A percentile compares a stretch with the other conserved stretches of the same genome.
Evolutionary conservation across 2,113 vertebrate genomes (phyloP).

Genomic region (Hirundichthys speculiger): DNA sequence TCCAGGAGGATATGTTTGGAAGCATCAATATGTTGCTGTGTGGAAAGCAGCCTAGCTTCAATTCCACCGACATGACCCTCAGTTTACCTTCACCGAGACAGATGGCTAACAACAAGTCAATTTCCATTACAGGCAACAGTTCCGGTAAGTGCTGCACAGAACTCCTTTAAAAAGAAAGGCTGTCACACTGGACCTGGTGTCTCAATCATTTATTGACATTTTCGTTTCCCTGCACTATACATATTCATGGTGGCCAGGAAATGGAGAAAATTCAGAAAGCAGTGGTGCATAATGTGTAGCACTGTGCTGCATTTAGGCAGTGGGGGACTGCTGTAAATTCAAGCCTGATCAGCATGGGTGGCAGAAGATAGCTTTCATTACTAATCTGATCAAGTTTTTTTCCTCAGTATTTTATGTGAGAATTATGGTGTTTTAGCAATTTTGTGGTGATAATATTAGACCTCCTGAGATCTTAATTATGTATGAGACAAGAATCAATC

Average conservation of each 20-base stretch:
- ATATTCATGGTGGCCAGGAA: not conserved
- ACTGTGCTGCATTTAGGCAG: not conserved
- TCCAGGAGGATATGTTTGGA: conserved; percentile 60
- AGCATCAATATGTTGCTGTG: conserved; percentile 73
- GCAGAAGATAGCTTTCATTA: not conserved
- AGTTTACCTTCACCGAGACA: conserved; percentile 11
- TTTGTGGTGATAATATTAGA: not conserved
- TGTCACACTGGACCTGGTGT: too few species aligned
- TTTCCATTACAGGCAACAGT: conserved; percentile 35
- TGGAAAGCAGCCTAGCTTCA: conserved; percentile 42
- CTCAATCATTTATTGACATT: conserved; percentile 1
- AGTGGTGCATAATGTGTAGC: not conserved
- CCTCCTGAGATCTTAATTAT: not conserved
- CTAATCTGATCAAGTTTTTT: too few species aligned
- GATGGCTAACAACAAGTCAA: conserved; percentile 9
- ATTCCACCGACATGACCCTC: conserved; percentile 44
- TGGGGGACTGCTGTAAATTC: not conserved
- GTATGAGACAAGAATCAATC: not conserved
- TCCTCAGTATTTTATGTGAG: too few species aligned
- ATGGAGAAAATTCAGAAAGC: not conserved
- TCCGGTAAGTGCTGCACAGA: conserved; percentile 63
- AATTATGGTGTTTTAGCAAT: not conserved
- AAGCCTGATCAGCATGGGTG: not conserved
- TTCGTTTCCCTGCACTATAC: not conserved
- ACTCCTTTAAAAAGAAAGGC: too few species aligned